Percentiles rank a stretch among this genome's conserved stretches.
These are phyloP conservation scores for Adelges cooleyi DNA, from an alignment of 1,140 invertebrate species.

Conservation along the genomic window DNA sequence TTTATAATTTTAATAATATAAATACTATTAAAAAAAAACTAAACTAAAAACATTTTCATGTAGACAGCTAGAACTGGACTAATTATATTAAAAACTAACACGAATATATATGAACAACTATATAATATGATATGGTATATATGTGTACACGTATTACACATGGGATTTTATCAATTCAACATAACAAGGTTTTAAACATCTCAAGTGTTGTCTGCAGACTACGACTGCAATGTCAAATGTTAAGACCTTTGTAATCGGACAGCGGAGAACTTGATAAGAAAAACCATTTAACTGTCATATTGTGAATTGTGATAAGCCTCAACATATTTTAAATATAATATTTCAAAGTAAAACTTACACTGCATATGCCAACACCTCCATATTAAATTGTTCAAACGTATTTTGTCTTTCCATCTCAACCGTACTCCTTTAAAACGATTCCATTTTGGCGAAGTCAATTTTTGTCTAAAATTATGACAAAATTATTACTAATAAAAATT, in stretches of 20 bases:
- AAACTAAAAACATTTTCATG: no score
- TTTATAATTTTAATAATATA: no score
- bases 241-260: conserved; percentile 28
- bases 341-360: conserved; percentile 57
- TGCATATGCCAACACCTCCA: conserved; percentile 99
- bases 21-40: no score
- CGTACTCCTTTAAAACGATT: conserved; percentile 97
- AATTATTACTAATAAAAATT: conserved; percentile 23
- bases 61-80: no score
- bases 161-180: not conserved
- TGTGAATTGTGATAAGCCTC: conserved; percentile 16
- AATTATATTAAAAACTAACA: no score
- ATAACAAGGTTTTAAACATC: conserved; percentile 12
- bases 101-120: no score
- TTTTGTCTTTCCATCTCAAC: conserved; percentile 95
- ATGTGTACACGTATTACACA: no score
- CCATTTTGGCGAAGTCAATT: conserved; percentile 98
- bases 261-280: conserved; percentile 1
- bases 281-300: conserved; percentile 16
- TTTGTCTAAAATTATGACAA: conserved; percentile 68
- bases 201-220: conserved; percentile 7
- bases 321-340: conserved; percentile 15
- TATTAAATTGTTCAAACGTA: conserved; percentile 97
- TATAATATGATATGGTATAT: no score
- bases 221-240: conserved; percentile 21